phyloP scores from a whole-genome alignment of 2,113 vertebrate species.

The Syrrhaptes paradoxus region DNA sequence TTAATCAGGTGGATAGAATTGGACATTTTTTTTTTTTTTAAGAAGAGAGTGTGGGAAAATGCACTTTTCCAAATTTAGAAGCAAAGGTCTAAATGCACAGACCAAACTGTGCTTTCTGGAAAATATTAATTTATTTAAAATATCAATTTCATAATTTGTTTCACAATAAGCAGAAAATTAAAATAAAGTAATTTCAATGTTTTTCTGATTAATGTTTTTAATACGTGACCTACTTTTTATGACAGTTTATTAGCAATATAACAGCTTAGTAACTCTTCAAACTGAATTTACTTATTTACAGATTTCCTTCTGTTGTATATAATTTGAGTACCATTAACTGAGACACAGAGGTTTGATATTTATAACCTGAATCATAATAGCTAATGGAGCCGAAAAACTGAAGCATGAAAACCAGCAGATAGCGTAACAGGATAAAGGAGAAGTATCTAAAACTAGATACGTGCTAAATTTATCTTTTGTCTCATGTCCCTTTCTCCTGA shows the following conservation, averaged over 20 bases:
- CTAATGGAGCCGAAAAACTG: not conserved
- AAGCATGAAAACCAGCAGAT: not conserved
- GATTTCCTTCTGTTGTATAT: not conserved
- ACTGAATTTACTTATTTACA: not conserved
- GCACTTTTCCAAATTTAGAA: not conserved
- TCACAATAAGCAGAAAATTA: not conserved
- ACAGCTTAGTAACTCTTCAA: not conserved
- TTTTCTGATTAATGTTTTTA: not conserved
- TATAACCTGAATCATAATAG: not conserved
- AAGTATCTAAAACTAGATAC: not conserved
- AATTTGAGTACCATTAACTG: not conserved
- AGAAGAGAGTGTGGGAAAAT: conserved; percentile 53
- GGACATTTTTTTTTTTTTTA: not conserved
- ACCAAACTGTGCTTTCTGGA: not conserved
- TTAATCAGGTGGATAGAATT: conserved; percentile 54
- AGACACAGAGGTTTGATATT: not conserved
- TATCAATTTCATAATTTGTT: not conserved
- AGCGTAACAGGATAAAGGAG: not conserved
- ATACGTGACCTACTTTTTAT: not conserved
- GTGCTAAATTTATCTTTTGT: not conserved
- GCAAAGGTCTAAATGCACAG: not conserved
- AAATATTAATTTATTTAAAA: not conserved
- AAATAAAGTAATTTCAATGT: not conserved
- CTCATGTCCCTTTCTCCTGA: not conserved
- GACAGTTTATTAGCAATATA: not conserved